Evolutionary conservation across 2,113 vertebrate genomes (phyloP).

Genomic region (Neomonachus schauinslandi): DNA sequence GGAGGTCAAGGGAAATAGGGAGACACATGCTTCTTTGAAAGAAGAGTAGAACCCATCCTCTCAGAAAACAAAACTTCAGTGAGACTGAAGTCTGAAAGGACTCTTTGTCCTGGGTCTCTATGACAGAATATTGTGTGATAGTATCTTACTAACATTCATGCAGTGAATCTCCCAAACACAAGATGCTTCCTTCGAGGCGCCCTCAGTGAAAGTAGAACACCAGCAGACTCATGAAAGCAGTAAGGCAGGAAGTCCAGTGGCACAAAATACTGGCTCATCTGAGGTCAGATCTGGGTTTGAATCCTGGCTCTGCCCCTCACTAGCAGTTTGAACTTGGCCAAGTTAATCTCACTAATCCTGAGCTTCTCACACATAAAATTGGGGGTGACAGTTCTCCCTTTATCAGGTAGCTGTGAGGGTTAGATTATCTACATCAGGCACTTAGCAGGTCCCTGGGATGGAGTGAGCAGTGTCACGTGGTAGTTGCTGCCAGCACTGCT

Average conservation of each 20-base stretch:
- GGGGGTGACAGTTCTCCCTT: background rate
- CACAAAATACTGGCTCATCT: background rate
- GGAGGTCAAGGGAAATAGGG: background rate
- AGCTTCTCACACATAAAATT: background rate
- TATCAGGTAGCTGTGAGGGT: background rate
- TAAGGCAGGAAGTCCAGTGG: background rate
- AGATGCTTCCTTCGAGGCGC: background rate
- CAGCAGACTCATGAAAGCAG: background rate
- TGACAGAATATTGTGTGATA: background rate
- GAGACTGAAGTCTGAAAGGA: background rate
- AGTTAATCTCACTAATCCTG: background rate
- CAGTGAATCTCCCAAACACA: background rate
- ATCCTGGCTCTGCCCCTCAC: background rate
- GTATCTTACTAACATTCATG: background rate
- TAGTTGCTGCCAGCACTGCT: background rate
- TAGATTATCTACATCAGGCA: background rate
- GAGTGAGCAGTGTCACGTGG: too few species aligned
- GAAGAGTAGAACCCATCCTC: background rate
- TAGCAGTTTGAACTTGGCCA: background rate
- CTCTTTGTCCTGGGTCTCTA: background rate
- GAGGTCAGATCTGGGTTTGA: background rate
- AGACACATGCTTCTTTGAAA: background rate
- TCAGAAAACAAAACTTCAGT: background rate
- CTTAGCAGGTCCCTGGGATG: background rate
- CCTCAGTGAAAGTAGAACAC: background rate